Evolutionary conservation across 2,888 invertebrate genomes (phyloP).

Genomic region (Heliothis peltigera): DNA sequence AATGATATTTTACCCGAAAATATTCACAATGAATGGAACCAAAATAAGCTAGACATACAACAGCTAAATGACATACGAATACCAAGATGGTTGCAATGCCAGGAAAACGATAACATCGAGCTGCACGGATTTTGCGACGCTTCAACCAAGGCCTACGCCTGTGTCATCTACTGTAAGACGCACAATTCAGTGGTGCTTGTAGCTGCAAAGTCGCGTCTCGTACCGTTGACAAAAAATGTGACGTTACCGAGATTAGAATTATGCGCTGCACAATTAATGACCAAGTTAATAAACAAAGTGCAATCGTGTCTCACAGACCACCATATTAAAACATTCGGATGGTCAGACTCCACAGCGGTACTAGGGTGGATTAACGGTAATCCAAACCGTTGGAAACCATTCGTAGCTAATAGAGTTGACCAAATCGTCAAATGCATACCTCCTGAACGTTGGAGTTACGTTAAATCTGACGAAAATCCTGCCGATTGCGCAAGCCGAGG

Average conservation of each 20-base stretch:
- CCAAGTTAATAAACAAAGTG: neutral
- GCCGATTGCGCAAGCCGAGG: conserved; percentile 3
- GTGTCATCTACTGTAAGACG: conserved; percentile 5
- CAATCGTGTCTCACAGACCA: neutral
- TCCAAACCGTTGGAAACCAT: neutral
- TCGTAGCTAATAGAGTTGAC: neutral
- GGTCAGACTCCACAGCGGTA: conserved; percentile 7
- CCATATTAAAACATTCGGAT: neutral
- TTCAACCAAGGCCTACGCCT: conserved; percentile 2
- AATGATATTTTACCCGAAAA: too few relatives aligned
- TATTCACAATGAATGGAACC: neutral
- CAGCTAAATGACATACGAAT: neutral
- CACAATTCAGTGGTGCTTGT: too few relatives aligned
- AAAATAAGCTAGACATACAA: neutral
- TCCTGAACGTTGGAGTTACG: neutral
- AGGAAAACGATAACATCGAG: conserved; percentile 1
- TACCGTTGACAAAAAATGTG: too few relatives aligned
- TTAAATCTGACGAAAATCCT: neutral
- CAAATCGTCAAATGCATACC: neutral
- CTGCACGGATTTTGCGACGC: conserved; percentile 11
- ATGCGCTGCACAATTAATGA: neutral
- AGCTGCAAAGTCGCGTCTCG: too few relatives aligned
- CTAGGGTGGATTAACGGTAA: neutral
- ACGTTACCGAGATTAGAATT: conserved; percentile 2
- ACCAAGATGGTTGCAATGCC: neutral